Conservation (phyloP, 2,797 vertebrate species). For the Diplodus puntazzo region DNA sequence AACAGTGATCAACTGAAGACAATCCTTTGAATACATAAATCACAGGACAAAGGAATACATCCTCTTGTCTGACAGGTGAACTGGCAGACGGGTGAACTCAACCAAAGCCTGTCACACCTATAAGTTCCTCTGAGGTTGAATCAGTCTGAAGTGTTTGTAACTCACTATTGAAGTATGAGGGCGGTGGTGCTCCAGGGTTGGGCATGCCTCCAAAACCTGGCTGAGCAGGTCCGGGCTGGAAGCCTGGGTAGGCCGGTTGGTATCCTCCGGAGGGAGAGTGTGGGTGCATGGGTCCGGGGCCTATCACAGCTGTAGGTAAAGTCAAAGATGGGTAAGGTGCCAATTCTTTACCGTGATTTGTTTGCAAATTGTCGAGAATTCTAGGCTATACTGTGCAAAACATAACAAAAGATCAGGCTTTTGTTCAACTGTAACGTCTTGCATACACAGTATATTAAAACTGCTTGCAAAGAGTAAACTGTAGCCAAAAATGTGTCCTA, state of each 20-base stretch:
- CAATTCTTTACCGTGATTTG: background rate
- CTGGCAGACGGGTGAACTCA: too few relatives aligned
- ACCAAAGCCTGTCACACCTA: too few relatives aligned
- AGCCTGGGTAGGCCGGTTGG: constrained; percentile 56
- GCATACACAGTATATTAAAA: background rate
- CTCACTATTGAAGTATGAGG: constrained; percentile 62
- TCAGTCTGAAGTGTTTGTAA: background rate
- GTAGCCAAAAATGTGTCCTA: constrained; percentile 8
- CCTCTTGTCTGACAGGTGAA: too few relatives aligned
- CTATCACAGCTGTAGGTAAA: constrained; percentile 45
- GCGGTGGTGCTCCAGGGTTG: constrained; percentile 58
- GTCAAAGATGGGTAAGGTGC: background rate
- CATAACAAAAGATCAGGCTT: background rate
- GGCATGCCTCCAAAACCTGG: constrained; percentile 33
- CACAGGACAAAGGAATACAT: too few relatives aligned
- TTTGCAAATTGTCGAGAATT: too few relatives aligned
- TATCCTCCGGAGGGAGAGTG: background rate
- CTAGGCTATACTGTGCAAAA: background rate
- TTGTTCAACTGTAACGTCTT: background rate
- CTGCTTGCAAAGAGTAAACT: background rate
- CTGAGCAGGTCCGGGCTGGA: constrained; percentile 61
- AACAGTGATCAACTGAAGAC: too few relatives aligned
- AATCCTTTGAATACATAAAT: too few relatives aligned
- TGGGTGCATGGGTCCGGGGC: constrained; percentile 44
- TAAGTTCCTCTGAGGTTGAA: too few relatives aligned